Evolutionary conservation across 2,113 vertebrate genomes (phyloP).

Genomic region (Callipepla squamata): DNA sequence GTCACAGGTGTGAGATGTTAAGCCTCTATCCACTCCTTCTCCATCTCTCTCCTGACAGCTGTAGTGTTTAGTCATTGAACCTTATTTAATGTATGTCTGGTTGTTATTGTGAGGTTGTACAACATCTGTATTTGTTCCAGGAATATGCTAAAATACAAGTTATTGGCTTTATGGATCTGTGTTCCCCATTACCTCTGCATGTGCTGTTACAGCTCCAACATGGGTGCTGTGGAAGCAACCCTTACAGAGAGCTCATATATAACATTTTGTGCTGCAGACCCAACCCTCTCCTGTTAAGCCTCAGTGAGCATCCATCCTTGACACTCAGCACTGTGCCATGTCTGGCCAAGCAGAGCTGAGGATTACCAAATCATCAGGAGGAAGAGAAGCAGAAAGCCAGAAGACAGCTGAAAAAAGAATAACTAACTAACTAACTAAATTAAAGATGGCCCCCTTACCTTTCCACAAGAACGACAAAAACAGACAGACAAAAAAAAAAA

Average conservation of each 20-base stretch:
- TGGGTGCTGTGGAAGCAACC: neutral
- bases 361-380: neutral
- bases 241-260: neutral
- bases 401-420: neutral
- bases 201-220: neutral
- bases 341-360: neutral
- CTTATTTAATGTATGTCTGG: neutral
- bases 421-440: neutral
- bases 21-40: neutral
- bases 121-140: neutral
- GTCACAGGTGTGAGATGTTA: neutral
- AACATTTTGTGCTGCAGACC: neutral
- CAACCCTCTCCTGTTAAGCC: neutral
- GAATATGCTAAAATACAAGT: neutral
- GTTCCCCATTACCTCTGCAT: neutral
- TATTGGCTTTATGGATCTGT: neutral
- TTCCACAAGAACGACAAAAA: neutral
- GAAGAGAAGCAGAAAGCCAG: neutral
- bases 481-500: neutral
- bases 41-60: neutral
- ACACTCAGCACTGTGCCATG: accelerated
- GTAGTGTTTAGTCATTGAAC: neutral
- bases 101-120: neutral
- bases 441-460: neutral
- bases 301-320: neutral